Base-by-base conservation (phyloP, 2,797 vertebrate species). In the Botia kubotai region DNA sequence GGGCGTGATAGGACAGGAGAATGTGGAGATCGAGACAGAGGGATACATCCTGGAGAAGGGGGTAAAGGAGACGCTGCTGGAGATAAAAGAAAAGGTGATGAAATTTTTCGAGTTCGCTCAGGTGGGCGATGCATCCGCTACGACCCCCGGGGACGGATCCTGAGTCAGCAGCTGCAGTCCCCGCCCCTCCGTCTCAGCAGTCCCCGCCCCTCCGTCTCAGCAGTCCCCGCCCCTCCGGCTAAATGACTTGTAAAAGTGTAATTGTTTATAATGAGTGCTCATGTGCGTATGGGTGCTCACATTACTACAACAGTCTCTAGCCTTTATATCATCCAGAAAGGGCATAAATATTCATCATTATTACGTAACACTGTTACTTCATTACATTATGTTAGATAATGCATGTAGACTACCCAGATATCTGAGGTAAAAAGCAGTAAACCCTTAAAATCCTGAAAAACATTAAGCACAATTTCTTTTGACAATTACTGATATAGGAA, bases 21-120 rank as follows among this genome's bases (percentile, higher is more conserved):
- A 95, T 72, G 88, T 90, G 2, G 93, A 93, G 79, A 91, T 82
- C 0, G 95, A 96, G 71, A 92, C 95, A 1, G 95, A 95, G 81
- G 95, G 96, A 52, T 97, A 94, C 81, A 88, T 97, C 50, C 87
- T 97, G 86, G 93, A 95, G 79, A 92, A 94, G 72, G 90, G 93
- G 19, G 82, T 96, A 82, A 94, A 93, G 85, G 94, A 95, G 84
- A 95, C 92, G 75, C 66, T 94, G 16, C 88, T 91, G 79, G 91
- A 93, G 0, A 67, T 85, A 53, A 85, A 91, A 89, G 67, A 74
- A 53, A 84, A 83, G 2, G 71, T 81, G 67, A 87, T 90, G 36
- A 75, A 67, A 62, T 52, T 94, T 36, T 77, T 94, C 0, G 92
- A 91, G 86, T 71, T 90, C 0, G 89, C 50, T 17, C 91, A 93